Base-by-base conservation (phyloP, 1,140 invertebrate species). In the Popillia japonica region DNA sequence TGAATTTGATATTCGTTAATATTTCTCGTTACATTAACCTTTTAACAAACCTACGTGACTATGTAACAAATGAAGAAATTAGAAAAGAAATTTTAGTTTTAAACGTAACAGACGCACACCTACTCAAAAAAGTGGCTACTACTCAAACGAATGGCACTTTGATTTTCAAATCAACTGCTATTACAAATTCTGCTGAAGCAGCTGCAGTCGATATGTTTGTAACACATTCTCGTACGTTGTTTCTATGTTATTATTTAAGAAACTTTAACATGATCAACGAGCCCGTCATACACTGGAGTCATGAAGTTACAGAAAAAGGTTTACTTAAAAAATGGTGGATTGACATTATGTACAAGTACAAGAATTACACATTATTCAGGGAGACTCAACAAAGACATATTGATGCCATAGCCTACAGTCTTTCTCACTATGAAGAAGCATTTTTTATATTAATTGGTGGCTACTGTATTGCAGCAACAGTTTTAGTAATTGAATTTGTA, bases 211-310 rank as follows among this genome's bases (percentile, higher is more conserved):
- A 76, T 7, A 76, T 17, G 6, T 76, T 76, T 34, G 23, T 22
- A 23, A 20, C 22, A 22, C 23, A 55, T 10, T n/a, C 22, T 9
- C 6, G 44, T 0, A 3, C 44, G 2, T 27, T 76, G 42, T 76
- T 23, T n/a, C 22, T 76, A 11, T 76, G 75, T 55, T 76, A 76
- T 55, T 76, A 76, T n/a, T 23, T 76, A n/a, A 44, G 75, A 23
- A 76, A 55, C 9, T 76, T 55, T 34, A 76, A 76, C 42, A 55
- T 76, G 41, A 9, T 76, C 75, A 76, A 76, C 42, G 44, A 76
- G 6, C 75, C 75, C 4, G 55, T 76, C 14, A 55, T 48, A 22
- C 48, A 76, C 20, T 76, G 75, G 75, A 76, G 41, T 7, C 23
- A 48, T 6, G 75, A 76, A 55, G 44, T 76, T 48, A 42, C 48